These are phyloP conservation scores for Anguilla pacifica DNA, from an alignment of 2,797 vertebrate genomes.

Conservation along the genomic window DNA sequence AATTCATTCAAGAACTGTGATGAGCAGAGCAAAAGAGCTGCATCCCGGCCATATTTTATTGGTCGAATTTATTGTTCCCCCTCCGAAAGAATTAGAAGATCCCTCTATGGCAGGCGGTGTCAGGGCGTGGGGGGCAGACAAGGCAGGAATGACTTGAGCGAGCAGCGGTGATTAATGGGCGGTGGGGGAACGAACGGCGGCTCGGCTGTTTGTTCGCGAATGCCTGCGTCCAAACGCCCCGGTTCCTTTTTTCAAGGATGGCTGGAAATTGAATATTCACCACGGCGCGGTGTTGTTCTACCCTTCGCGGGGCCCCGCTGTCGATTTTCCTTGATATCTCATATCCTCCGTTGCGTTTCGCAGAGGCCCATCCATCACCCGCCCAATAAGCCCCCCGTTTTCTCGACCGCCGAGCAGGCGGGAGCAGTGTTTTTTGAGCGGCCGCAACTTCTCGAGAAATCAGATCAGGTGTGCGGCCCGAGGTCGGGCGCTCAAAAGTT, in stretches of 20 bases:
- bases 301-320: not conserved
- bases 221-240: not conserved
- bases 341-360: slow-evolving; percentile 3
- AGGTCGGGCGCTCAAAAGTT: not conserved
- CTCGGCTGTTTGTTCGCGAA: not conserved
- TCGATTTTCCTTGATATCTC: slow-evolving; percentile 14
- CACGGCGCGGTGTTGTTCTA: not conserved
- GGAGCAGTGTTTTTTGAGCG: not conserved
- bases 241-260: not conserved
- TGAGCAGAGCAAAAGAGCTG: not conserved
- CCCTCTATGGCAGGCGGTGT: not conserved
- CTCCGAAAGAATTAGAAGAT: not conserved
- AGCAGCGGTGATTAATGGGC: not conserved
- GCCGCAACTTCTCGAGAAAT: not conserved
- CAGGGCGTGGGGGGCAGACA: not conserved
- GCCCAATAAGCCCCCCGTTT: not conserved
- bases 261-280: slow-evolving; percentile 16
- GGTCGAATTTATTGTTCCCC: not conserved
- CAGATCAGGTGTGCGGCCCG: not conserved
- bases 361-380: slow-evolving; percentile 1
- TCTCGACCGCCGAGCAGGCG: not conserved
- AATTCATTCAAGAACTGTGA: not conserved
- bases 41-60: not conserved
- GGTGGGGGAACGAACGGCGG: not conserved
- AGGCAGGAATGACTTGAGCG: not conserved